Percentiles rank a stretch among this genome's conserved stretches.
Conservation (phyloP, 2,113 vertebrate genomes). For the Physeter macrocephalus region DNA sequence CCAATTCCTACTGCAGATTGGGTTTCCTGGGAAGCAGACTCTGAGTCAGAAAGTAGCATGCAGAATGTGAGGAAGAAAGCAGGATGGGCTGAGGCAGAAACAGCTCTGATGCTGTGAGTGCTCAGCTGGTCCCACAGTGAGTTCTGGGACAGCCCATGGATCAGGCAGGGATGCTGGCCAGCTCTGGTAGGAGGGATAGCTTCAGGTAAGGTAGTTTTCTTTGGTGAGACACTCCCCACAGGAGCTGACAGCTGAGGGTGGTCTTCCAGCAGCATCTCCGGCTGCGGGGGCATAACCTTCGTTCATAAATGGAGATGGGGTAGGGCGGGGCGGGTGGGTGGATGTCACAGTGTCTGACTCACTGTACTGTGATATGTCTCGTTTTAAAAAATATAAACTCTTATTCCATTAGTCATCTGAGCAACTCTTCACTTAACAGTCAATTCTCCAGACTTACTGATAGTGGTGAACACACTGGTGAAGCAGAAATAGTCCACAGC, state of each 20-base stretch:
- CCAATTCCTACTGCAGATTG: not conserved
- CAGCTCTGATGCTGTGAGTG: not conserved
- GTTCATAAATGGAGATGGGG: not conserved
- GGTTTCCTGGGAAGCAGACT: not conserved
- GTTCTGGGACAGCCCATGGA: not conserved
- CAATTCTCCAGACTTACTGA: slow-evolving; percentile 82
- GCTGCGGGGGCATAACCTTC: not conserved
- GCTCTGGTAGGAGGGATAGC: not conserved
- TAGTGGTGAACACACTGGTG: slow-evolving; percentile 94
- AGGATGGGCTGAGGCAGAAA: not conserved
- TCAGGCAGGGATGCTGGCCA: not conserved
- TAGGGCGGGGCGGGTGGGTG: not conserved
- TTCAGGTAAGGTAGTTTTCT: not conserved
- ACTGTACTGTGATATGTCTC: not conserved
- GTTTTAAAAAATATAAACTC: not conserved
- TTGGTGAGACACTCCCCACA: not conserved
- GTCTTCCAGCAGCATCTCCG: not conserved
- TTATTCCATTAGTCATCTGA: not conserved
- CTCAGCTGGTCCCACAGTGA: not conserved
- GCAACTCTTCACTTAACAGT: not conserved
- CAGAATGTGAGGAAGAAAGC: not conserved
- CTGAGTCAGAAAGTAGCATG: not conserved
- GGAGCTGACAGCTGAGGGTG: not conserved
- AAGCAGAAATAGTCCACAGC: slow-evolving; percentile 99
- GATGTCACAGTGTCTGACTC: not conserved